Conservation (phyloP, 2,888 invertebrate species). For the Frankliniella fusca region DNA sequence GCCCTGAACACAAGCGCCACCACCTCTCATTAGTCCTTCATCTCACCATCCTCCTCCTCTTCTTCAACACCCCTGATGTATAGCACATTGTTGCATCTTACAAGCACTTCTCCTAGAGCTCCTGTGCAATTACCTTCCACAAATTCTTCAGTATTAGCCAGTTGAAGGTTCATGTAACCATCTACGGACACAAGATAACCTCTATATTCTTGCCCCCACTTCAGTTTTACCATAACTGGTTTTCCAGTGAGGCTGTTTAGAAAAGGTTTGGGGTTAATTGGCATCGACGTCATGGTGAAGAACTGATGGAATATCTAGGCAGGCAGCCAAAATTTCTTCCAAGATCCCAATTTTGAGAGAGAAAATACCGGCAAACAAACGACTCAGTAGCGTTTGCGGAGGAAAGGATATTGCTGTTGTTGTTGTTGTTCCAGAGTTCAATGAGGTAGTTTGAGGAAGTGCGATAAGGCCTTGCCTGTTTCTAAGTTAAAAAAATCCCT, state of each 20-base stretch:
- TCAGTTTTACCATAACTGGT: slow-evolving; percentile 93
- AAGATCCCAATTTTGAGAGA: not conserved
- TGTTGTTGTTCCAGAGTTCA: not conserved
- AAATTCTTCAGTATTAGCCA: slow-evolving; percentile 96
- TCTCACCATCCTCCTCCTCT: slow-evolving; percentile 95
- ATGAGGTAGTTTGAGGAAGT: too few relatives aligned
- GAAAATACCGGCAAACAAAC: not conserved
- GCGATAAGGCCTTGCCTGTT: not conserved
- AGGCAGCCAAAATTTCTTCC: not conserved
- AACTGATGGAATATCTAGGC: not conserved
- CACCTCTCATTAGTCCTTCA: slow-evolving; percentile 65
- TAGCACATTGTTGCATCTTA: slow-evolving; percentile 94
- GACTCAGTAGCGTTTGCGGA: not conserved
- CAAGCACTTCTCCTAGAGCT: slow-evolving; percentile 92
- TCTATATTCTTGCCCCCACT: slow-evolving; percentile 99
- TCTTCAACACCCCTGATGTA: slow-evolving; percentile 94
- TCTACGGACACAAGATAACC: slow-evolving; percentile 97
- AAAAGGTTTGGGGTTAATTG: slow-evolving; percentile 98
- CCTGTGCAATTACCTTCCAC: slow-evolving; percentile 90
- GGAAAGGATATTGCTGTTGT: not conserved
- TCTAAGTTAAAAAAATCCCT: not conserved
- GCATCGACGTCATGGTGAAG: slow-evolving; percentile 73
- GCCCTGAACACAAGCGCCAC: not conserved
- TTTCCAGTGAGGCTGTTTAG: slow-evolving; percentile 97
- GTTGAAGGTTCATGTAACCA: slow-evolving; percentile 97